A percentile compares a stretch with the other conserved stretches of the same genome.
phyloP scores from a whole-genome alignment of 1,140 invertebrate genomes.

The Coenobita brevimanus region DNA sequence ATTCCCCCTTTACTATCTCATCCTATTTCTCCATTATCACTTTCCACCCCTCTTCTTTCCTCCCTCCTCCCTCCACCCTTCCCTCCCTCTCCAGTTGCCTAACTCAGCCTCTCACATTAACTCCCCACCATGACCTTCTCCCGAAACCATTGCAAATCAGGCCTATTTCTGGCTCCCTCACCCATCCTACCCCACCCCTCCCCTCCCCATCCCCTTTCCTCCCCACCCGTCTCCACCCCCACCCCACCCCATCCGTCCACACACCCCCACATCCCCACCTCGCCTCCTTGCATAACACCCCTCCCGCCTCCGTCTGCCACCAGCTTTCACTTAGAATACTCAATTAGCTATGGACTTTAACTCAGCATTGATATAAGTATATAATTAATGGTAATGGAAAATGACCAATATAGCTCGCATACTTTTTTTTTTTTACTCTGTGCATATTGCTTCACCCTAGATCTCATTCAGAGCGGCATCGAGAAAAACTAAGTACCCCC shows the following conservation, averaged over 20 bases:
- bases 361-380: no score
- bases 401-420: no score
- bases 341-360: no score
- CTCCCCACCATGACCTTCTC: neutral
- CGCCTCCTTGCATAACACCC: no score
- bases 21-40: neutral
- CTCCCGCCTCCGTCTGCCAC: no score
- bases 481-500: no score
- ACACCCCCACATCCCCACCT: no score
- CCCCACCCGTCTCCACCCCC: neutral
- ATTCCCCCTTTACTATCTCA: neutral
- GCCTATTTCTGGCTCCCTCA: neutral
- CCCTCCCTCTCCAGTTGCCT: neutral
- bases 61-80: neutral
- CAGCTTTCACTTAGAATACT: no score
- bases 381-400: no score
- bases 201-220: neutral
- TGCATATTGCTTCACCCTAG: no score
- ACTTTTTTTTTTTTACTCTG: no score
- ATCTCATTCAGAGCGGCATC: no score
- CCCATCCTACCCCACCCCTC: neutral
- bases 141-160: neutral
- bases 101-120: neutral
- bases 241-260: neutral
- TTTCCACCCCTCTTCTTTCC: neutral